Evolutionary conservation across 1,140 invertebrate species (phyloP).

Genomic region (Phymorhynchus buccinoides): DNA sequence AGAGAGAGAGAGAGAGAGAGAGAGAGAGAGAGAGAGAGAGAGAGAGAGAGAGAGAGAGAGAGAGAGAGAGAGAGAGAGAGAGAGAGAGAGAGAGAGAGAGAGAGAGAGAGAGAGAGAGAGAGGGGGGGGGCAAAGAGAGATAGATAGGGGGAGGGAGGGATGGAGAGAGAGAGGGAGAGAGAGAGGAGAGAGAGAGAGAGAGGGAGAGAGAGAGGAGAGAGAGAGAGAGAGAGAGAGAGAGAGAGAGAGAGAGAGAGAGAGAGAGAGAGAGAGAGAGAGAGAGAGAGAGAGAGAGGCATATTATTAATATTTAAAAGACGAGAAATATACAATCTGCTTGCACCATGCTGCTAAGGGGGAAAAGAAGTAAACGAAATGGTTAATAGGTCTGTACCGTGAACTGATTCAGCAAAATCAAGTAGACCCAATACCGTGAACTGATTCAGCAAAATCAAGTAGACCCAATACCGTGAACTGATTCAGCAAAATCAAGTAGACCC

Average conservation of each 20-base stretch:
- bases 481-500: no score
- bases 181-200: background rate
- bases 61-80: background rate
- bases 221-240: background rate
- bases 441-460: no score
- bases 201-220: background rate
- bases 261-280: background rate
- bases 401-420: no score
- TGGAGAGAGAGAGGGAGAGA: background rate
- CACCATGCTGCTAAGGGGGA: no score
- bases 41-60: no score
- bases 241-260: background rate
- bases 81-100: background rate
- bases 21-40: background rate
- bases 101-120: background rate
- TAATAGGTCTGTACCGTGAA: no score
- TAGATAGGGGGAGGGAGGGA: background rate
- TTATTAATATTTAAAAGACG: no score
- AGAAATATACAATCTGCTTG: no score
- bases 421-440: no score
- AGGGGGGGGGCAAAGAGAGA: background rate
- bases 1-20: no score
- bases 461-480: no score
- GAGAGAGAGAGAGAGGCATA: background rate
- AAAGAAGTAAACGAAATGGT: no score